phyloP scores from a whole-genome alignment of 1,140 invertebrate species.

The Sitobion miscanthi region DNA sequence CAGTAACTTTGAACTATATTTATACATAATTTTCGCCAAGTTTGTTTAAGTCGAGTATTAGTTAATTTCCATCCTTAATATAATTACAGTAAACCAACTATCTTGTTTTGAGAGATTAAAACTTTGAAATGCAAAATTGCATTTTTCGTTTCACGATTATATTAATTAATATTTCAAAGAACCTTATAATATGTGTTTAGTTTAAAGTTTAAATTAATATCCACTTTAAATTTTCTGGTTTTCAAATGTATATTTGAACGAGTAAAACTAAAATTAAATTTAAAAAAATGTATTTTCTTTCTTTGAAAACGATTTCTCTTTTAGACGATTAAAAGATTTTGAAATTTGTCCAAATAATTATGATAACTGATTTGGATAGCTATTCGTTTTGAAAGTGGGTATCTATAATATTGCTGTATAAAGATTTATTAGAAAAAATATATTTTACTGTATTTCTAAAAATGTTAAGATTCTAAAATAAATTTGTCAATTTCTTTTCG shows the following conservation, averaged over 20 bases:
- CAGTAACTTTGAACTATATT: conserved; percentile 6
- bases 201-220: conserved; percentile 9
- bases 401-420: too few species aligned
- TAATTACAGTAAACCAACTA: conserved; percentile 26
- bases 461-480: background rate
- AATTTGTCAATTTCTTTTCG: background rate
- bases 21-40: conserved; percentile 15
- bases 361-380: background rate
- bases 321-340: background rate
- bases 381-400: too few species aligned
- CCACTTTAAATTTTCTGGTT: background rate
- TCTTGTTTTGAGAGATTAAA: conserved; percentile 14
- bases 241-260: background rate
- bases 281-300: background rate
- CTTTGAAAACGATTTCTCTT: background rate
- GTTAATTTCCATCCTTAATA: conserved; percentile 23
- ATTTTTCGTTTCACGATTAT: background rate
- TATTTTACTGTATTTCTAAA: background rate
- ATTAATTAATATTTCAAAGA: conserved; percentile 19
- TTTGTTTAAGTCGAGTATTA: conserved; percentile 20
- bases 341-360: background rate
- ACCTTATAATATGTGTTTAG: background rate
- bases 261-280: background rate
- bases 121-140: conserved; percentile 14
- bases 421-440: background rate